These are phyloP conservation scores for Lepisosteus osseus DNA, from an alignment of 2,113 vertebrate genomes.

Conservation along the genomic window DNA sequence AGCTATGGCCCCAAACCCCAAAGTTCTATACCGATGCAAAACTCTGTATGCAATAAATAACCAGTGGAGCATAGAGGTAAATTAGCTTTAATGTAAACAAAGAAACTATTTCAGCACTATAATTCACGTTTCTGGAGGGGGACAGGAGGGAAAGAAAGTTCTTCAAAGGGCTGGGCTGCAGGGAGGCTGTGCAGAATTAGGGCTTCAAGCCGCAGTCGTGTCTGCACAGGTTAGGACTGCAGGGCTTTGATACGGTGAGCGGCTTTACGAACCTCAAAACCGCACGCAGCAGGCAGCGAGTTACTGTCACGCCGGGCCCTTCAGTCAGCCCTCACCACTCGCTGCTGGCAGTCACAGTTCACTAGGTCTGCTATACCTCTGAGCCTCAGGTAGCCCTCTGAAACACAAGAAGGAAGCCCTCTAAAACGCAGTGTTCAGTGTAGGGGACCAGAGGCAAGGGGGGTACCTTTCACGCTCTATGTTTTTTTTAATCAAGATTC, in stretches of 20 bases:
- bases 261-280: neutral
- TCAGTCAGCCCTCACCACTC: slow-evolving; percentile 3
- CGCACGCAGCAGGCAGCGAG: neutral
- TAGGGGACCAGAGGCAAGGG: neutral
- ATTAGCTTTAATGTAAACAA: too few species aligned
- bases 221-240: neutral
- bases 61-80: too few species aligned
- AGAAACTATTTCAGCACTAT: too few species aligned
- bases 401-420: too few species aligned
- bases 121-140: too few species aligned
- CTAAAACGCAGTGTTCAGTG: too few species aligned
- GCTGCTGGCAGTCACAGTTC: slow-evolving; percentile 2
- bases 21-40: too few species aligned
- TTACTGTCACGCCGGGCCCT: neutral
- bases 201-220: neutral
- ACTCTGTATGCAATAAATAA: too few species aligned
- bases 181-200: neutral
- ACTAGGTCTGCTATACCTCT: neutral
- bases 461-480: neutral
- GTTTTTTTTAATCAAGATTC: slow-evolving; percentile 2
- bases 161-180: neutral
- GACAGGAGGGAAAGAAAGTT: too few species aligned
- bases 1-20: too few species aligned
- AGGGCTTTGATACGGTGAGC: neutral
- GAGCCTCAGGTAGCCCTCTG: neutral